Evolutionary conservation across 1,140 invertebrate genomes (phyloP).

Genomic region (Paraescarpia echinospica): DNA sequence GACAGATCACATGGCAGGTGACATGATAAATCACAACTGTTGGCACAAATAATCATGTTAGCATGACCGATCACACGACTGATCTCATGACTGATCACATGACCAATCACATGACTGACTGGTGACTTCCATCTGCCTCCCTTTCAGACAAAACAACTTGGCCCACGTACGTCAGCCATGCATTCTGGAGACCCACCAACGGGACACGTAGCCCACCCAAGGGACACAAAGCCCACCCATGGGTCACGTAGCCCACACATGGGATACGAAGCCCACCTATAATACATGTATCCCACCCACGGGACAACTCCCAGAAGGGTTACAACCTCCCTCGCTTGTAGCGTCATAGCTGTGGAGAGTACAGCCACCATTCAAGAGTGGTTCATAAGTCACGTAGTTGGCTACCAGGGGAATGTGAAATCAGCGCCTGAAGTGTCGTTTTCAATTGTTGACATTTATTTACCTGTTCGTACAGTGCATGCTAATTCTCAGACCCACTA

Average conservation of each 20-base stretch:
- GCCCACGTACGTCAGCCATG: background rate
- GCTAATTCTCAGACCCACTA: no score
- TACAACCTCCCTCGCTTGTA: background rate
- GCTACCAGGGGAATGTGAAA: background rate
- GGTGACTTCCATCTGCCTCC: background rate
- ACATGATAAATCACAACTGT: no score
- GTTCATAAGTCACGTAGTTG: background rate
- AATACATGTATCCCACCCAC: no score
- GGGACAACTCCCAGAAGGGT: no score
- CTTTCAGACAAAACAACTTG: background rate
- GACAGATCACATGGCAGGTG: no score
- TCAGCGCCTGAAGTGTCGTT: no score
- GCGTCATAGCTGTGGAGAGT: background rate
- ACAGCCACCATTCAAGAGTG: background rate
- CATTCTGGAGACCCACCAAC: background rate
- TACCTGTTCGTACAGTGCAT: no score
- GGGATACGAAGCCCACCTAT: no score
- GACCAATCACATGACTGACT: background rate
- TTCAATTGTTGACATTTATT: no score
- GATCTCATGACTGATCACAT: background rate
- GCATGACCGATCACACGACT: background rate
- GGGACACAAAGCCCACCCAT: background rate
- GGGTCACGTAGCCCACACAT: no score
- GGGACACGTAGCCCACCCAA: background rate
- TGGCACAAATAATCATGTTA: no score